Evolutionary conservation across 1,140 invertebrate genomes (phyloP), one percentile per base, ranked within the genome.

Genomic region (Trigoniulus corallinus): DNA sequence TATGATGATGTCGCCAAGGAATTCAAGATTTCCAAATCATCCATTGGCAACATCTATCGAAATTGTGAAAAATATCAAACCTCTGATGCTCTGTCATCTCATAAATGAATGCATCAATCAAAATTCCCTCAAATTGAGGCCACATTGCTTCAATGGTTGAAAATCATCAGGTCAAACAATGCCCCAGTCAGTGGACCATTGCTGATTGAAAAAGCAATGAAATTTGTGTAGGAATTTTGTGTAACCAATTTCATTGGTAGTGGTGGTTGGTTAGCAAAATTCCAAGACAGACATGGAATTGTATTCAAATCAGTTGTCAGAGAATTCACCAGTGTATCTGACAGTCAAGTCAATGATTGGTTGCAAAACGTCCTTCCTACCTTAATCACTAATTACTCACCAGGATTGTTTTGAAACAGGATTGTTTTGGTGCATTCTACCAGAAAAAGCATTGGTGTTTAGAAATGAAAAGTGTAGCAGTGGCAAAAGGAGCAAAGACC

Each of bases 321-420:
- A 0, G 58, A 62, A 50, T 27, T 24, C 26, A 39, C 46, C 4
- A 40, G 23, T 43, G 57, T 60, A 10, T 47, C 55, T 29, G 26
- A 20, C n/a, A 51, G 40, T 12, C 51, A 49, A 1, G 47, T 21
- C 7, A 2, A 23, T 13, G 23, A 4, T 40, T 43, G 43, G 26
- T 20, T 43, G 21, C 39, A 26, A 51, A 48, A 45, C 29, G 53
- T 39, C 47, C 43, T 3, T 20, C 48, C 24, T 29, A 62, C 25
- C 29, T 58, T 23, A 43, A 56, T 62, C 59, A 73, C 71, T 57
- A 61, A 61, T 21, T 66, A 72, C 57, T 67, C 72, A 59, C 69
- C 64, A 26, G 65, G 64, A 13, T 57, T 73, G 2, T 70, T 72
- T n/a, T n/a, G n/a, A n/a, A n/a, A n/a, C n/a, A n/a, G n/a, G n/a